Evolutionary conservation across 2,113 vertebrate species (phyloP), one percentile per base, ranked within the genome.

Genomic region (Dicentrarchus labrax): DNA sequence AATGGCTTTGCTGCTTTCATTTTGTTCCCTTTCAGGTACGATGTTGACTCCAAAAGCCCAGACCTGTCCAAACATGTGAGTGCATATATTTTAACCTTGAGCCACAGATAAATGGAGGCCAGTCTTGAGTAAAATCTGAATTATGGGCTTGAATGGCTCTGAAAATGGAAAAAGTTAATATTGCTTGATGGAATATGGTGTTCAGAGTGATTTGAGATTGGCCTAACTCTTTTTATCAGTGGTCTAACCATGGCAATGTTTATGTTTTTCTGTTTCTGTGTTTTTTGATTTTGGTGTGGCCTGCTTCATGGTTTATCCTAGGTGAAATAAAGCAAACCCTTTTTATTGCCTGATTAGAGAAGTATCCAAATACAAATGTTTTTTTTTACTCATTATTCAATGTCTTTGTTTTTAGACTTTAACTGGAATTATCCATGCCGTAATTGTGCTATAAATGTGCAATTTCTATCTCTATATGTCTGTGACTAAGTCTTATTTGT

Each of bases 61-160:
- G 97, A 99, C 85, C 94, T 99, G 66, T 97, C 98, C 82, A 99
- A 99, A 95, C 98, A 99, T 4, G 98, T 99, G 94, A 98, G 98
- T 96, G 41, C 39, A 64, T 11, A 3, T 10, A 43, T 21, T 76
- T 73, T 24, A 41, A 22, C 61, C 30, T 73, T 78, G 43, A 83
- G 76, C 78, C 84, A 69, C 73, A 72, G 82, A 85, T 85, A 72
- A 84, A 85, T 72, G 76, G 68, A 88, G 62, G 48, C 64, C 61
- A 62, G 38, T 80, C 41, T 83, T 65, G 22, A 61, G 19, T 69
- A 12, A 53, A 81, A 74, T 80, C 19, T 13, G 19, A 78, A 69
- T 56, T 36, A 56, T 47, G 65, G 17, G 45, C 30, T 66, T 73
- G 15, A 84, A 19, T 72, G 57, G 15, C 45, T 66, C 5, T 19